Evolutionary conservation across 2,113 vertebrate species (phyloP).

Genomic region (Rhombomys opimus): DNA sequence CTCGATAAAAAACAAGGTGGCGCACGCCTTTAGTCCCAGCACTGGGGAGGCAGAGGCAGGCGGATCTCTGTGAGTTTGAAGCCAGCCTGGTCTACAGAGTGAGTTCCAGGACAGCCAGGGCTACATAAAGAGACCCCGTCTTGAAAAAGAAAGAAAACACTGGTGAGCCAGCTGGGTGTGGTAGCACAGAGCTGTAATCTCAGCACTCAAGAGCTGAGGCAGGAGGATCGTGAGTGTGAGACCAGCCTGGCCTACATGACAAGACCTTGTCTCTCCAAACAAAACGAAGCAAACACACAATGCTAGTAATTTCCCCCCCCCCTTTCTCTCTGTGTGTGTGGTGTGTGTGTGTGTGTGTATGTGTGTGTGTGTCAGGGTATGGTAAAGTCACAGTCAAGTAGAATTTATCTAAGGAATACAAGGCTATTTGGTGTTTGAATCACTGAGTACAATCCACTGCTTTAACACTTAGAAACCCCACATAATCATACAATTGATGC

Average conservation of each 20-base stretch:
- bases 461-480: neutral
- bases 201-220: neutral
- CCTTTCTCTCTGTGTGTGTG: neutral
- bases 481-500: neutral
- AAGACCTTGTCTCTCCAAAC: neutral
- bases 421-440: neutral
- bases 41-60: neutral
- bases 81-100: neutral
- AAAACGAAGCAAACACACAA: neutral
- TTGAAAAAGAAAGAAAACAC: neutral
- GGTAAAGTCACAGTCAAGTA: neutral
- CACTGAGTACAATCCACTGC: neutral
- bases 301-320: neutral
- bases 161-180: neutral
- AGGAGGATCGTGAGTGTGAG: neutral
- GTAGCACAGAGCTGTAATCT: neutral
- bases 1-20: neutral
- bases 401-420: neutral
- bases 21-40: neutral
- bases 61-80: neutral
- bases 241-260: no score
- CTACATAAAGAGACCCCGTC: neutral
- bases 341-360: neutral
- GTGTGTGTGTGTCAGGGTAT: neutral
- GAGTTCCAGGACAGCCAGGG: no score